phyloP scores from a whole-genome alignment of 2,113 vertebrate species.

The Onychostoma macrolepis region DNA sequence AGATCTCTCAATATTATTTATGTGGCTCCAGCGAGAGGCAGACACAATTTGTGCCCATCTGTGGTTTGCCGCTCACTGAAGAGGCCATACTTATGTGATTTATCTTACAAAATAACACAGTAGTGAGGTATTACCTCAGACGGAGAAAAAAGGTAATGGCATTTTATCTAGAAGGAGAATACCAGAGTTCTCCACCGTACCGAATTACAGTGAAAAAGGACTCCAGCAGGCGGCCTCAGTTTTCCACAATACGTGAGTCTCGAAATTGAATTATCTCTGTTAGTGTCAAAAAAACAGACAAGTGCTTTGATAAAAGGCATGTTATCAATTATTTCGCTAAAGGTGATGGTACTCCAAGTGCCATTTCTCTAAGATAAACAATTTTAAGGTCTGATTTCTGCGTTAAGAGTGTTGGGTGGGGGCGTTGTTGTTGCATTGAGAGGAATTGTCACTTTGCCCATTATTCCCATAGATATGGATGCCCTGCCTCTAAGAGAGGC shows the following conservation, averaged over 20 bases:
- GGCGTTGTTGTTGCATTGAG: slow-evolving; percentile 1
- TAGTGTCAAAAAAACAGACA: slow-evolving; percentile 29
- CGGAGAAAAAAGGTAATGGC: slow-evolving; percentile 23
- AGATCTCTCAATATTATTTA: slow-evolving; percentile 23
- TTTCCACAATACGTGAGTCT: slow-evolving; percentile 66
- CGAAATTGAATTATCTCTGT: slow-evolving; percentile 63
- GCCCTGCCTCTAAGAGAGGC: slow-evolving; percentile 26
- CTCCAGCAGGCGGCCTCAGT: slow-evolving; percentile 61
- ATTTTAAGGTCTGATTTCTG: slow-evolving; percentile 60
- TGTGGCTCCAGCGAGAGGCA: slow-evolving; percentile 9
- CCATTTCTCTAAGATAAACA: slow-evolving; percentile 56
- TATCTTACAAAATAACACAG: slow-evolving; percentile 17
- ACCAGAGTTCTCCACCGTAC: slow-evolving; percentile 63
- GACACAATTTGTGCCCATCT: slow-evolving; percentile 7
- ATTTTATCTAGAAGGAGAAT: slow-evolving; percentile 66
- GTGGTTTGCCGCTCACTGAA: slow-evolving; percentile 6
- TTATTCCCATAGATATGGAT: slow-evolving; percentile 40
- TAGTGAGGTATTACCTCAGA: slow-evolving; percentile 26
- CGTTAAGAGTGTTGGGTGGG: neutral
- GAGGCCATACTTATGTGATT: slow-evolving; percentile 25
- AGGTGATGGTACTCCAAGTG: slow-evolving; percentile 55
- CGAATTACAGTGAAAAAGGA: slow-evolving; percentile 66
- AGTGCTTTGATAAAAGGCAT: slow-evolving; percentile 59
- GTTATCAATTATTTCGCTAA: slow-evolving; percentile 66
- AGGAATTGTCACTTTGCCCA: slow-evolving; percentile 51